These are phyloP conservation scores for Seriola rivoliana DNA, from an alignment of 2,113 vertebrate genomes.

Conservation along the genomic window DNA sequence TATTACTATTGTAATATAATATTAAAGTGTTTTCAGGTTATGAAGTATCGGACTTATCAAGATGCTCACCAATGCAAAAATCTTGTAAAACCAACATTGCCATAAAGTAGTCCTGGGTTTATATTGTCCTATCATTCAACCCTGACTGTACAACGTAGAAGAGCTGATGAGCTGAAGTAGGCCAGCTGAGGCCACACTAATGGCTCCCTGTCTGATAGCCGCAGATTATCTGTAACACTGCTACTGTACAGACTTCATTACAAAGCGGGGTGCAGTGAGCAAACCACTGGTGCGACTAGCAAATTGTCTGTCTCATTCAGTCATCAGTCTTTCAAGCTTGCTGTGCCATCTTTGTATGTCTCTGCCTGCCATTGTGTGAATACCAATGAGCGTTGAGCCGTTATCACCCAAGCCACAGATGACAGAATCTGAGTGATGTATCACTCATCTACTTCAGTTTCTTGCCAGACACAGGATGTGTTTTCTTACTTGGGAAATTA, in stretches of 20 bases:
- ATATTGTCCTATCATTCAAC: not conserved
- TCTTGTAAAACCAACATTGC: not conserved
- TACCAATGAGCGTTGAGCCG: slow-evolving; percentile 56
- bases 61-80: not conserved
- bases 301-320: slow-evolving; percentile 24
- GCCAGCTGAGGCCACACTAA: not conserved
- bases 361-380: slow-evolving; percentile 55
- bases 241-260: not conserved
- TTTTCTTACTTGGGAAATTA: slow-evolving; percentile 64
- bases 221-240: slow-evolving; percentile 2
- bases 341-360: slow-evolving; percentile 40
- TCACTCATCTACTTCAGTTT: slow-evolving; percentile 55
- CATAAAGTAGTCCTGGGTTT: not conserved
- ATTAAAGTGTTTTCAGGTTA: not conserved
- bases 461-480: slow-evolving; percentile 32
- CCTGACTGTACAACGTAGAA: slow-evolving; percentile 8
- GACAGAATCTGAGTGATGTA: slow-evolving; percentile 63
- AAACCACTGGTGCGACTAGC: slow-evolving; percentile 10
- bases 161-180: slow-evolving; percentile 16
- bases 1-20: not conserved
- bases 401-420: slow-evolving; percentile 59
- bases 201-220: not conserved
- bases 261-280: not conserved
- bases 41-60: not conserved
- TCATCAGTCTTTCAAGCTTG: slow-evolving; percentile 1